Percentiles rank a stretch among this genome's conserved stretches.
These are phyloP conservation scores for Axis porcinus DNA, from an alignment of 2,113 vertebrate genomes.

Conservation along the genomic window DNA sequence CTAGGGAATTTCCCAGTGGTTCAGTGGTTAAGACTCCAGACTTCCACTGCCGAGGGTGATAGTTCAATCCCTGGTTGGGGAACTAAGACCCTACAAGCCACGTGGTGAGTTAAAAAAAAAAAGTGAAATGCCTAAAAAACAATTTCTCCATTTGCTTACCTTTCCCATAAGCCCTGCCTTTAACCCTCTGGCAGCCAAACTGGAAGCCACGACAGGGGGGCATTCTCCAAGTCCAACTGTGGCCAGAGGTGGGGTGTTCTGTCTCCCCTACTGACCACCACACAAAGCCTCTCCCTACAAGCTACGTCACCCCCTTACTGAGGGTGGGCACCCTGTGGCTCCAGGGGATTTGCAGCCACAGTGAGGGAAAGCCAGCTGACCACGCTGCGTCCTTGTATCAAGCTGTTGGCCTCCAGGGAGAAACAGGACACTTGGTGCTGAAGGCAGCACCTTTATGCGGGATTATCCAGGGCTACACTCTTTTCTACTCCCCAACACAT, in stretches of 20 bases:
- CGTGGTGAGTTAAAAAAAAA: background rate
- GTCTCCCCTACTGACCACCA: no score
- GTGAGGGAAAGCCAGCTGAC: background rate
- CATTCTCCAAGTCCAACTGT: background rate
- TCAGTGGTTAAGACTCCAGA: background rate
- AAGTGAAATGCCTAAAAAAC: background rate
- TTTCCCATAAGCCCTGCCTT: background rate
- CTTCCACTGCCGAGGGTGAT: background rate
- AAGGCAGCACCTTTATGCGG: background rate
- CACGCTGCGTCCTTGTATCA: background rate
- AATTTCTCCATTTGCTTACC: background rate
- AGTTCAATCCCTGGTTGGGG: background rate
- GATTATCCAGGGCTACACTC: background rate
- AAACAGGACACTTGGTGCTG: constrained; percentile 2
- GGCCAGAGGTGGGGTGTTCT: background rate
- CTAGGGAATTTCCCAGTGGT: background rate
- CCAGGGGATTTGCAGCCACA: background rate
- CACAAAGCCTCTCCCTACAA: background rate
- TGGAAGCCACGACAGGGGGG: background rate
- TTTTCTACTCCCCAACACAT: background rate
- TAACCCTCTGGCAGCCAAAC: background rate
- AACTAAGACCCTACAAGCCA: background rate
- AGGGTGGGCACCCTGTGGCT: background rate
- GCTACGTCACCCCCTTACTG: background rate
- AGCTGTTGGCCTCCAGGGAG: background rate